A percentile compares a stretch with the other conserved stretches of the same genome.
Conservation (phyloP, 2,888 invertebrate species). For the Spodoptera picta region DNA sequence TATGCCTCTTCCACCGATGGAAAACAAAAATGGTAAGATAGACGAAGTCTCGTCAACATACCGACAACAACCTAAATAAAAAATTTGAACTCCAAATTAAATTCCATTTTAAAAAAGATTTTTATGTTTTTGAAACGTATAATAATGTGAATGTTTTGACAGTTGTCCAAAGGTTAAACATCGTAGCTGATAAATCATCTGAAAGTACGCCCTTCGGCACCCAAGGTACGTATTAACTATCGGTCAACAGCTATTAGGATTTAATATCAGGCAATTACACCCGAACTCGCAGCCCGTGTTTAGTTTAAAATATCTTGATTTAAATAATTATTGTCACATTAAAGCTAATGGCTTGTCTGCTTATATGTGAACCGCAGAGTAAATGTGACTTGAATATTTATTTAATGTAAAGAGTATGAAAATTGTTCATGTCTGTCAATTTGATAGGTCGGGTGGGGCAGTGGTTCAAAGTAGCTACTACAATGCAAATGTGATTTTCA, state of each 20-base stretch:
- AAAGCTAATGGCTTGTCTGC: conserved; percentile 29
- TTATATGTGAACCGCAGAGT: not conserved
- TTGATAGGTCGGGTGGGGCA: no score
- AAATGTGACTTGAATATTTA: conserved; percentile 10
- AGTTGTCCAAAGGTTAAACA: conserved; percentile 84
- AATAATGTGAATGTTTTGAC: conserved; percentile 52
- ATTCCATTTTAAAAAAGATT: no score
- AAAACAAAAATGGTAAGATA: conserved; percentile 80
- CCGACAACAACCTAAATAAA: no score
- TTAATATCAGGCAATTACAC: conserved; percentile 55
- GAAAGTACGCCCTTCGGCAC: conserved; percentile 84
- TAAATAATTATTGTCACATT: conserved; percentile 30
- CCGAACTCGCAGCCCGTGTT: conserved; percentile 32
- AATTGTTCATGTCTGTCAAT: no score
- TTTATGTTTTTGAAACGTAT: not conserved
- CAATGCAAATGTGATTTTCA: no score
- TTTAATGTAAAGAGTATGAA: not conserved
- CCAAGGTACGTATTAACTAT: conserved; percentile 73
- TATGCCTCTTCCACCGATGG: conserved; percentile 80
- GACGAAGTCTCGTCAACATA: no score
- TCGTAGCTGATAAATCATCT: conserved; percentile 80
- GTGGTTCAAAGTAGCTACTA: no score
- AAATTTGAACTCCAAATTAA: no score
- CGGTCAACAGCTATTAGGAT: conserved; percentile 40
- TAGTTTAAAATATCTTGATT: conserved; percentile 51